Conservation (phyloP, 2,797 vertebrate genomes). For the Thaleichthys pacificus region DNA sequence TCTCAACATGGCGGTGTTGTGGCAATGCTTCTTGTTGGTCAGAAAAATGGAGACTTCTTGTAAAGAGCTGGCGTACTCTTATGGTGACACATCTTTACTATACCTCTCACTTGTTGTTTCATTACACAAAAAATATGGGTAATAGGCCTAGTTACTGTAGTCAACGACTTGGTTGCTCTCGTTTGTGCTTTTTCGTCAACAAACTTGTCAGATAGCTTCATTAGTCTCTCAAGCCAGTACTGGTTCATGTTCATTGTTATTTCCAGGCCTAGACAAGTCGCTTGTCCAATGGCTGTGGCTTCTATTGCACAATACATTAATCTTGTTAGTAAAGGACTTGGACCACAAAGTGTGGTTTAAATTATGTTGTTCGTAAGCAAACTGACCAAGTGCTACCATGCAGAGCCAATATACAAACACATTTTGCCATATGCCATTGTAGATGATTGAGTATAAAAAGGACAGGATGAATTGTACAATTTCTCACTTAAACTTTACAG, state of each 20-base stretch:
- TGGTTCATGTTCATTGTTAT: neutral
- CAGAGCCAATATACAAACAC: too few species aligned
- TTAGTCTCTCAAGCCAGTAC: neutral
- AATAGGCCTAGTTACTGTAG: neutral
- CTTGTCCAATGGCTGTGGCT: neutral
- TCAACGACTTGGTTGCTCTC: neutral
- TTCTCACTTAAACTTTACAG: too few species aligned
- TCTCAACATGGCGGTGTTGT: slow-evolving; percentile 62
- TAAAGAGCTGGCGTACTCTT: slow-evolving; percentile 26
- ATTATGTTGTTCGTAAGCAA: too few species aligned
- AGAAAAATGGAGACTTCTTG: slow-evolving; percentile 73
- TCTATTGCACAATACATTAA: slow-evolving; percentile 49
- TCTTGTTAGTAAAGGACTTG: slow-evolving; percentile 17
- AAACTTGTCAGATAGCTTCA: neutral
- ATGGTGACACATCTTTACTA: neutral
- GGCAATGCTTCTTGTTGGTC: slow-evolving; percentile 57
- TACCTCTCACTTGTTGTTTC: too few species aligned
- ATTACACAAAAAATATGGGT: too few species aligned
- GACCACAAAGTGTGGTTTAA: neutral
- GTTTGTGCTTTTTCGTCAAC: neutral
- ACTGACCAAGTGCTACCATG: too few species aligned
- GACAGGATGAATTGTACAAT: too few species aligned
- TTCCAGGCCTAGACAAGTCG: neutral
- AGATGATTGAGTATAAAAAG: too few species aligned
- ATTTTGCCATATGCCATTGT: too few species aligned